phyloP scores from a whole-genome alignment of 2,888 invertebrate genomes.

The Hyposoter dolosus region DNA sequence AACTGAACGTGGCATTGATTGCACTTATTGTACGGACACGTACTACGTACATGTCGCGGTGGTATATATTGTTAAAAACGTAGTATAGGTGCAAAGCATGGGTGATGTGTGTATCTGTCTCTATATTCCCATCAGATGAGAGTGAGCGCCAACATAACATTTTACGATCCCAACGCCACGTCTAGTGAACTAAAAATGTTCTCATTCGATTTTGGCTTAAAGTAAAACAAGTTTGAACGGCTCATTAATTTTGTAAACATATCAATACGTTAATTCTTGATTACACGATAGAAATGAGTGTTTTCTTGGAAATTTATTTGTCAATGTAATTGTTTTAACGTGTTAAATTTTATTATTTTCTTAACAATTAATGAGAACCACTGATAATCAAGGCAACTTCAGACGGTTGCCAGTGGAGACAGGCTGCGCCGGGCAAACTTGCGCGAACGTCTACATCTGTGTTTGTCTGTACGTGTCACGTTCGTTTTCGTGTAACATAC shows the following conservation, averaged over 20 bases:
- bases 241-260: not conserved
- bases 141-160: not conserved
- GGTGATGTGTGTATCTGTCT: not conserved
- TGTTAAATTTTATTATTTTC: not conserved
- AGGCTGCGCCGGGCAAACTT: conserved; percentile 7
- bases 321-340: not conserved
- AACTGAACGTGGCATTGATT: conserved; percentile 46
- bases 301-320: not conserved
- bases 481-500: not conserved
- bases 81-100: conserved; percentile 10
- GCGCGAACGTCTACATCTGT: not conserved
- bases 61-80: not conserved
- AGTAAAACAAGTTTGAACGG: not conserved
- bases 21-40: conserved; percentile 18
- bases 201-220: not conserved
- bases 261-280: not conserved
- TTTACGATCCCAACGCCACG: conserved; percentile 11
- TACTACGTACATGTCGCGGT: not conserved
- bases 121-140: not conserved
- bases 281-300: not conserved
- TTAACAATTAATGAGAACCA: conserved; percentile 16
- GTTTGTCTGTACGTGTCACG: conserved; percentile 1
- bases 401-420: not conserved
- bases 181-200: conserved; percentile 14
- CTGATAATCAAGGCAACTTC: conserved; percentile 40